Conservation (phyloP, 2,113 vertebrate genomes). For the Silurus meridionalis region DNA sequence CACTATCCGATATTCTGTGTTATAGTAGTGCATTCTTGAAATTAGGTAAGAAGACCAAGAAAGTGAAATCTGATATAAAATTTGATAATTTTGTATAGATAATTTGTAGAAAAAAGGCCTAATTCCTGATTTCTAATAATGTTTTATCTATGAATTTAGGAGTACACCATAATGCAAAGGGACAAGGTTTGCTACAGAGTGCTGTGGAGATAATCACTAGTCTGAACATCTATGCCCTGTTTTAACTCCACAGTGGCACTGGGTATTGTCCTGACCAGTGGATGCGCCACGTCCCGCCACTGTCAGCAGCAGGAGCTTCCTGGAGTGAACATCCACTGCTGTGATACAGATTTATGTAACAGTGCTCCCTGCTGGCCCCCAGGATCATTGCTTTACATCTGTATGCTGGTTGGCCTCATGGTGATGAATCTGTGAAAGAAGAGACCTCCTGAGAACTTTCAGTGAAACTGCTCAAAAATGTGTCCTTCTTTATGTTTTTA, state of each 20-base stretch:
- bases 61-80: neutral
- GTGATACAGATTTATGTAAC: conserved; percentile 80
- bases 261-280: conserved; percentile 84
- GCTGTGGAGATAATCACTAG: neutral
- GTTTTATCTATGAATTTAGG: neutral
- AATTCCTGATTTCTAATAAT: neutral
- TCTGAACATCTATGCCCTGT: conserved; percentile 33
- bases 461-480: neutral
- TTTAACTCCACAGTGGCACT: conserved; percentile 75
- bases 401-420: conserved; percentile 65
- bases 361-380: conserved; percentile 57
- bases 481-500: neutral
- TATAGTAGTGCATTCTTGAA: neutral
- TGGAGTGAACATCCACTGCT: conserved; percentile 87
- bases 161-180: neutral
- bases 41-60: neutral
- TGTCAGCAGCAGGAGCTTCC: conserved; percentile 89
- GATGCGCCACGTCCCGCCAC: conserved; percentile 88
- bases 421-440: conserved; percentile 62
- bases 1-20: too few species aligned
- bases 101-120: neutral
- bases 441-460: neutral
- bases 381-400: conserved; percentile 65
- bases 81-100: neutral
- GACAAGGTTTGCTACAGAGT: neutral